A percentile compares a stretch with the other conserved stretches of the same genome.
Evolutionary conservation across 2,888 invertebrate species (phyloP).

Genomic region (Caenorhabditis sp.): DNA sequence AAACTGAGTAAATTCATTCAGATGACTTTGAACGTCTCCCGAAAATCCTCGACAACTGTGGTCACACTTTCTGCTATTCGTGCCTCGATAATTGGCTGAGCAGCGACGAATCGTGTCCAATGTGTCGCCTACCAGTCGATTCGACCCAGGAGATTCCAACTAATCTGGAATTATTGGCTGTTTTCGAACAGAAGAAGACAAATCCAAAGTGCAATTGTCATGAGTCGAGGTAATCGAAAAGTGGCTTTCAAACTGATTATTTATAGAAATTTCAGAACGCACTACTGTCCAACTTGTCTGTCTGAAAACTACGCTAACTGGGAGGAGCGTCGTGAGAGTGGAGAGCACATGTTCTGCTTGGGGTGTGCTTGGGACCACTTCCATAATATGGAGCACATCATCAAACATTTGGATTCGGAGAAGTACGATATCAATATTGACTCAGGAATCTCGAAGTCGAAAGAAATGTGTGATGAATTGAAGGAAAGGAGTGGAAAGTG

Average conservation of each 20-base stretch:
- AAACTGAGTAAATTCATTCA: constrained; percentile 8
- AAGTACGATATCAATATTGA: background rate
- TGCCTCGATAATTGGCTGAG: constrained; percentile 31
- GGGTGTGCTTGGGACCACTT: constrained; percentile 38
- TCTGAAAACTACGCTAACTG: constrained; percentile 39
- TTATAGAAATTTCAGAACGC: constrained; percentile 20
- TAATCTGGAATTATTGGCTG: constrained; percentile 15
- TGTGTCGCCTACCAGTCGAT: constrained; percentile 27
- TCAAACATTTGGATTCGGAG: constrained; percentile 8
- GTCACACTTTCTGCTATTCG: constrained; percentile 38
- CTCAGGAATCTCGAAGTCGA: background rate
- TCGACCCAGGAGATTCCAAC: constrained; percentile 17
- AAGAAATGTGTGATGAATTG: background rate
- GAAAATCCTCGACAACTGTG: constrained; percentile 23
- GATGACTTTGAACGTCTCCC: constrained; percentile 39
- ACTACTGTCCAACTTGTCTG: constrained; percentile 45
- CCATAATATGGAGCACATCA: constrained; percentile 21
- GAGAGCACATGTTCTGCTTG: constrained; percentile 41
- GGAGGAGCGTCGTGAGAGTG: constrained; percentile 39
- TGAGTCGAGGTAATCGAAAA: constrained; percentile 16
- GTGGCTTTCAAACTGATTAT: background rate
- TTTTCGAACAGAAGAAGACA: constrained; percentile 32
- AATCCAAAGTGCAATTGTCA: constrained; percentile 38
- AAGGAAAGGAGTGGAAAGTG: background rate
- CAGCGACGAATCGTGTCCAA: constrained; percentile 38